phyloP scores from a whole-genome alignment of 2,113 vertebrate genomes.

The Vireo altiloquus region DNA sequence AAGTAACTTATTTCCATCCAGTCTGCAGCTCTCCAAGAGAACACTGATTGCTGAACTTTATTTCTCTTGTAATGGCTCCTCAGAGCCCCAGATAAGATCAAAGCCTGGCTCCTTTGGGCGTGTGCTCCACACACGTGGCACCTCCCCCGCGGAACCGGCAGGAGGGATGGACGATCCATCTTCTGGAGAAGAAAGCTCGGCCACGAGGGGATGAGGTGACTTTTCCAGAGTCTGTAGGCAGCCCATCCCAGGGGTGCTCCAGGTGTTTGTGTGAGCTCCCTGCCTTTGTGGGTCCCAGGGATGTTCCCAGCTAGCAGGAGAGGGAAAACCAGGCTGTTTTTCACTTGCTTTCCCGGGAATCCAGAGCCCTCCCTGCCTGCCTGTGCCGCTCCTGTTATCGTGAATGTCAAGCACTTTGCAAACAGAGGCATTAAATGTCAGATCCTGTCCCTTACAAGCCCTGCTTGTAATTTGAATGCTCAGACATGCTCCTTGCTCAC shows the following conservation, averaged over 20 bases:
- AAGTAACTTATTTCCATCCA: neutral
- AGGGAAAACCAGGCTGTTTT: neutral
- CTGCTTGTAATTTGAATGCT: constrained; percentile 29
- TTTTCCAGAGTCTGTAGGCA: neutral
- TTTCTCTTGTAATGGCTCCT: neutral
- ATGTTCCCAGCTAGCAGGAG: neutral
- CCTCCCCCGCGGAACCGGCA: accelerated
- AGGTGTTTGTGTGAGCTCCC: neutral
- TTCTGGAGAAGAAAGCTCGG: neutral
- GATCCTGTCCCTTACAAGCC: constrained; percentile 56
- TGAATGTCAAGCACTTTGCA: constrained; percentile 55
- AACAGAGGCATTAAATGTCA: constrained; percentile 66
- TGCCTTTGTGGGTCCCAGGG: neutral
- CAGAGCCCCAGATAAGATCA: neutral
- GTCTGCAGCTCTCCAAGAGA: neutral
- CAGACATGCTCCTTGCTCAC: constrained; percentile 12
- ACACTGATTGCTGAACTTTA: neutral
- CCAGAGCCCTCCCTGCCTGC: neutral
- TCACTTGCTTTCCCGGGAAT: neutral
- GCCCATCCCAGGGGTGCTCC: neutral
- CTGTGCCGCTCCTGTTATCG: neutral
- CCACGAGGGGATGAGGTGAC: neutral
- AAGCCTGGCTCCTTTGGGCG: neutral
- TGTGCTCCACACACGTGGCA: accelerated
- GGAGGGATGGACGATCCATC: neutral